A percentile compares a stretch with the other conserved stretches of the same genome.
Conservation (phyloP, 2,797 vertebrate species). For the Lagocephalus sceleratus region DNA sequence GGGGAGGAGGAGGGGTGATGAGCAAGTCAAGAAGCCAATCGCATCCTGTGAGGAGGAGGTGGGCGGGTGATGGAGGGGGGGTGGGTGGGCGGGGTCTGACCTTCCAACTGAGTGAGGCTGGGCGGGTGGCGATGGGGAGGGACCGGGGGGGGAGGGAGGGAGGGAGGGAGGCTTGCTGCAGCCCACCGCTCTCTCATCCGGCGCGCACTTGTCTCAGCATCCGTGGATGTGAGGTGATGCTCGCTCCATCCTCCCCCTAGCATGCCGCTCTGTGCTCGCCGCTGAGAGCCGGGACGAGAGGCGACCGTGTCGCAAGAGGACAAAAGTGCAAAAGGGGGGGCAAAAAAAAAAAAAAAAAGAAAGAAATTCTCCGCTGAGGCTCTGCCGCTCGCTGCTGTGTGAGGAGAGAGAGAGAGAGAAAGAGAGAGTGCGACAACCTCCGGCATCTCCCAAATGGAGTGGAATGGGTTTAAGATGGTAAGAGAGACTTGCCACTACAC, state of each 20-base stretch:
- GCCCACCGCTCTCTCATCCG: slow-evolving; percentile 86
- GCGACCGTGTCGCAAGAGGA: slow-evolving; percentile 50
- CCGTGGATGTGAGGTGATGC: slow-evolving; percentile 96
- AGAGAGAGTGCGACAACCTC: slow-evolving; percentile 50
- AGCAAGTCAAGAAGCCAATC: slow-evolving; percentile 62
- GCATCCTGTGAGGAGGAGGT: slow-evolving; percentile 17
- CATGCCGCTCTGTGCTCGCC: slow-evolving; percentile 85
- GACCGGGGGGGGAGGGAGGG: slow-evolving; percentile 35
- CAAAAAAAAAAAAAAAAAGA: slow-evolving; percentile 38
- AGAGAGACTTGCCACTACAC: slow-evolving; percentile 66
- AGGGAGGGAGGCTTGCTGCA: slow-evolving; percentile 84
- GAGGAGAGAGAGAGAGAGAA: slow-evolving; percentile 46
- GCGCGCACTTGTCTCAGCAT: slow-evolving; percentile 91
- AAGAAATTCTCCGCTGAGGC: slow-evolving; percentile 54
- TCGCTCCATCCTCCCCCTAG: slow-evolving; percentile 88
- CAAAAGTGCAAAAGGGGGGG: slow-evolving; percentile 38
- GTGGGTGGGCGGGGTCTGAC: slow-evolving; percentile 61
- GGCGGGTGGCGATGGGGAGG: slow-evolving; percentile 51
- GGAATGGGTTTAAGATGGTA: slow-evolving; percentile 99
- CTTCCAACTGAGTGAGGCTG: slow-evolving; percentile 69
- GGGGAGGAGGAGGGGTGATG: slow-evolving; percentile 49
- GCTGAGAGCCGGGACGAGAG: slow-evolving; percentile 64
- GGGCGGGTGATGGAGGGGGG: slow-evolving; percentile 1
- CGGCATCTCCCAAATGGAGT: slow-evolving; percentile 97
- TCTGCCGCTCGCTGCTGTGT: slow-evolving; percentile 58